These are phyloP conservation scores for Torymus texanus DNA, from an alignment of 2,888 invertebrate species.

Conservation along the genomic window DNA sequence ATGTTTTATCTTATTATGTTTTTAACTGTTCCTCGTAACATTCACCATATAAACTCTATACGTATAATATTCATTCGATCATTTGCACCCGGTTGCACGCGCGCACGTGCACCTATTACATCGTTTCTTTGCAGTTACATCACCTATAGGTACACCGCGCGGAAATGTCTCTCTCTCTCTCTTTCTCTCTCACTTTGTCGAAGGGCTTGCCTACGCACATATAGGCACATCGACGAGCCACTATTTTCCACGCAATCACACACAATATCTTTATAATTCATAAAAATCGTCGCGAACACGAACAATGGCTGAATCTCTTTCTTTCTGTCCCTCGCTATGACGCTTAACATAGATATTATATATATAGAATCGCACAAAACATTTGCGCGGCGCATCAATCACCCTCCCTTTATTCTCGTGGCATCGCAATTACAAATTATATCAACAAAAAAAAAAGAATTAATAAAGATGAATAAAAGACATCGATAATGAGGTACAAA, in stretches of 20 bases:
- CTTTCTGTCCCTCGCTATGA: too few species aligned
- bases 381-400: conserved; percentile 10
- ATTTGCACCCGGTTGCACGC: conserved; percentile 30
- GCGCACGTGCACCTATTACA: neutral
- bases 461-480: neutral
- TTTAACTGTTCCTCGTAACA: neutral
- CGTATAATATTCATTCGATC: conserved; percentile 43
- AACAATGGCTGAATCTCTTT: conserved; percentile 55
- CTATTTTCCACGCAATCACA: neutral
- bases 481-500: conserved; percentile 45
- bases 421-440: conserved; percentile 44
- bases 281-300: conserved; percentile 52
- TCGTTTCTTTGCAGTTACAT: too few species aligned
- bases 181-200: neutral
- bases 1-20: conserved; percentile 35
- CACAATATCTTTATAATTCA: conserved; percentile 14
- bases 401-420: conserved; percentile 22
- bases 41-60: conserved; percentile 42
- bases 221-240: conserved; percentile 24
- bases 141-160: neutral
- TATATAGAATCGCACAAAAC: neutral
- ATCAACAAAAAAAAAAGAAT: conserved; percentile 40
- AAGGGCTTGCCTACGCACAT: conserved; percentile 17
- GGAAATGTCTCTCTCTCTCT: conserved; percentile 28
- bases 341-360: too few species aligned